Base-by-base conservation (phyloP, 2,797 vertebrate species). In the Scleropages formosus region DNA sequence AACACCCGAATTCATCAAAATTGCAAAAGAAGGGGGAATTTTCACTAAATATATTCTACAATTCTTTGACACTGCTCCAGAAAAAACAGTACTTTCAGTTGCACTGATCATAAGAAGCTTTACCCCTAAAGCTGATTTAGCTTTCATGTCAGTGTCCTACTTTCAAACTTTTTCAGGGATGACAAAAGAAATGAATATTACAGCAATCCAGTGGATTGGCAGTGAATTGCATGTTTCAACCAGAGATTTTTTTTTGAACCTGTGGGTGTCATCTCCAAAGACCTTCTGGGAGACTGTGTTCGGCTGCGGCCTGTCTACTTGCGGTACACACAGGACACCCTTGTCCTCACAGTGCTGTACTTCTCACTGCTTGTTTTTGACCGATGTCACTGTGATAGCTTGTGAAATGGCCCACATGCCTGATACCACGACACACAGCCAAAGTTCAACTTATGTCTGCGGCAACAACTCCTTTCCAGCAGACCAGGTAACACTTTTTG, bases 351-450 rank as follows among this genome's bases (percentile, higher is more conserved):
- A 77, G 49, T 90, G 88, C 84, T 87, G 85, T 27, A 81, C 84
- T 4, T 64, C 64, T 77, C 16, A 80, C 59, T 85, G 86, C 75
- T 84, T 85, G 11, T 78, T 79, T 86, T 85, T 69, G n/a, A 80
- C 85, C 73, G 88, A 88, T 78, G 78, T 91, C 10, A 90, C 88
- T 64, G 87, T 83, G 76, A 86, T 87, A 12, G 85, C 88, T 13
- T 90, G 88, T 72, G 51, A 84, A 20, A 79, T 88, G 44, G 89
- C 86, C 20, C 65, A 88, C 76, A 82, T 89, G n/a, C 68, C 89
- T 18, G 82, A 87, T 16, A 4, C 75, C 16, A 31, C 87, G 18
- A 9, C 87, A 74, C 84, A 84, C 3, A 90, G 88, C 78, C 16
- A 82, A 71, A 85, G 85, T 86, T 47, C 80, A 80, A 65, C 16